Conservation (phyloP, 2,113 vertebrate species). For the Willisornis vidua region DNA sequence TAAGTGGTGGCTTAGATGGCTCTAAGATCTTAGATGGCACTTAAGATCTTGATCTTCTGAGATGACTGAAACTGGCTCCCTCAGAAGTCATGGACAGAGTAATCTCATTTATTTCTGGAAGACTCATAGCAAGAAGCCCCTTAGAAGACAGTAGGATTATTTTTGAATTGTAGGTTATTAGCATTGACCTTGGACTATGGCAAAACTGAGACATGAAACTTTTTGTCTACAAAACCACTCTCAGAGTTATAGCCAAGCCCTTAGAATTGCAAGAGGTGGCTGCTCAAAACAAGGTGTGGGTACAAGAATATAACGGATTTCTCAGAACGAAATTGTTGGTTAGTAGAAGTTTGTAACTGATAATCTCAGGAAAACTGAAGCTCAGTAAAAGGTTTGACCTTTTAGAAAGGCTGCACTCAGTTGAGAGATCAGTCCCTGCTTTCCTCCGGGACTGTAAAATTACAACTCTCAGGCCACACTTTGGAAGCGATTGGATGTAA, state of each 20-base stretch:
- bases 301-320: background rate
- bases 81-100: background rate
- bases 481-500: background rate
- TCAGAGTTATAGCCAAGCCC: background rate
- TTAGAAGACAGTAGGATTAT: background rate
- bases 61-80: background rate
- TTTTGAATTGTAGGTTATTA: background rate
- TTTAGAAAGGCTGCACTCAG: background rate
- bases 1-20: background rate
- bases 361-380: background rate
- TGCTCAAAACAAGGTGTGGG: background rate
- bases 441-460: background rate
- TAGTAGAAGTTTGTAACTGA: background rate
- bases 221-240: background rate
- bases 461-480: background rate
- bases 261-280: background rate
- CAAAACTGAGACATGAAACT: background rate
- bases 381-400: background rate
- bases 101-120: background rate
- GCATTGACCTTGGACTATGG: background rate
- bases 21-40: background rate
- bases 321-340: background rate
- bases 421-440: background rate
- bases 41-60: background rate
- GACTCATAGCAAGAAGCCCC: background rate